Base-by-base conservation (phyloP, 2,797 vertebrate genomes). In the Mormyrops attenuatus region DNA sequence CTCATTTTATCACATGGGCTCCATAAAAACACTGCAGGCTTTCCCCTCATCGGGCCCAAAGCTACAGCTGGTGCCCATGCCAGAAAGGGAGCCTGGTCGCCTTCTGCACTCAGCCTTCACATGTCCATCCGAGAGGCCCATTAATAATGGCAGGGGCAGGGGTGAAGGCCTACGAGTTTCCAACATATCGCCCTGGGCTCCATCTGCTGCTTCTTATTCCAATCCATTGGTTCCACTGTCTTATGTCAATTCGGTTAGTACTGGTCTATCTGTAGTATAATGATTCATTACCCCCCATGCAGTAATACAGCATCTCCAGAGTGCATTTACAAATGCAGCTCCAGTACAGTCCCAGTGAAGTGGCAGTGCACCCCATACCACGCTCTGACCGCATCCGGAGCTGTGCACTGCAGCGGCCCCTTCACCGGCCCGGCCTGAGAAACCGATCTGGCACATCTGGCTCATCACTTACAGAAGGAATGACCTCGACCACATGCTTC, bases 401-500 rank as follows among this genome's bases (percentile, higher is more conserved):
- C 73, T 44, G 38, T 44, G 38, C 73, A 47, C 77, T 82, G 77
- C 17, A n/a, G 77, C 30, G 17, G 41, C 77, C 77, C 7, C 77
- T 22, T 47, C 17, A 11, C 38, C 20, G 8, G 50, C 26, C 47
- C 22, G 1, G 52, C 52, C 91, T 90, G 86, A 90, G 86, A 91
- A 77, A 89, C 89, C 88, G 92, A 92, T 93, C 89, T 90, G 92
- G 87, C 69, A 92, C 93, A 94, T 94, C 94, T 94, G 94, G 92
- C 90, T 90, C 87, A 91, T 88, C 90, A 91, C 90, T 94, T 91
- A 90, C 89, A 87, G 92, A 47, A 41, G 20, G 41, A 82, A 82
- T 82, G 77, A 82, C 77, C 77, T 44, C 41, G 41, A 82, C 41
- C 77, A 44, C 41, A 82, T 47, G 41, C 77, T 82, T 82, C 77